These are phyloP conservation scores for Sturmia bella DNA, from an alignment of 2,888 invertebrate genomes.

Conservation along the genomic window DNA sequence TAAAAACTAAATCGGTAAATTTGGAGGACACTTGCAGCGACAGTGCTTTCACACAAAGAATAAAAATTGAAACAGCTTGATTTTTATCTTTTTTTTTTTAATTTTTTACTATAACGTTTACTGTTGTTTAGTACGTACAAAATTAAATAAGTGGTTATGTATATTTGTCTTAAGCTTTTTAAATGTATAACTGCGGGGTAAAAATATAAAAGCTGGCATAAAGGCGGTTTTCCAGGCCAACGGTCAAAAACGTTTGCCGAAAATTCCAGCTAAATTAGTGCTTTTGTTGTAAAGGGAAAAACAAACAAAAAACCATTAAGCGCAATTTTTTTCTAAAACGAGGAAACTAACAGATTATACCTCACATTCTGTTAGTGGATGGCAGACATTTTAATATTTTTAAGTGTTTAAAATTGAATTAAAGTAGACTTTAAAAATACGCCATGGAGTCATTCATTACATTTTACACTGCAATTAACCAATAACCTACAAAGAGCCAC, in stretches of 20 bases:
- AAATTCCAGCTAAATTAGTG: slow-evolving; percentile 68
- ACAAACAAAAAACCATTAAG: slow-evolving; percentile 15
- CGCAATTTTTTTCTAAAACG: slow-evolving; percentile 9
- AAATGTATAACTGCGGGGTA: slow-evolving; percentile 65
- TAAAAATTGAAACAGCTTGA: slow-evolving; percentile 57
- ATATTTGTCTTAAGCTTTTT: slow-evolving; percentile 17
- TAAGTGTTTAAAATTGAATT: slow-evolving; percentile 64
- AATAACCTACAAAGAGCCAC: slow-evolving; percentile 24
- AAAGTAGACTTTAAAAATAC: slow-evolving; percentile 67
- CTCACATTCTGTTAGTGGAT: too few species aligned
- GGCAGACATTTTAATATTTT: slow-evolving; percentile 32
- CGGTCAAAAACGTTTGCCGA: slow-evolving; percentile 66
- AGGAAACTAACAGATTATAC: too few species aligned
- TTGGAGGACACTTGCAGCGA: slow-evolving; percentile 65
- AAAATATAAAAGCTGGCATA: slow-evolving; percentile 61
- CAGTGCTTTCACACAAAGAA: slow-evolving; percentile 54
- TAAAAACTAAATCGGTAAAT: slow-evolving; percentile 79
- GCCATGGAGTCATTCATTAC: slow-evolving; percentile 64
- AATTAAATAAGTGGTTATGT: slow-evolving; percentile 59
- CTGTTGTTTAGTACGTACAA: slow-evolving; percentile 58
- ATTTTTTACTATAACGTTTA: slow-evolving; percentile 36
- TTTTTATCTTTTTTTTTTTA: slow-evolving; percentile 52
- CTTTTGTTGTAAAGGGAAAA: slow-evolving; percentile 40
- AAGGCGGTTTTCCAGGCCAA: slow-evolving; percentile 62
- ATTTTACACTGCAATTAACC: slow-evolving; percentile 46